A percentile compares a stretch with the other conserved stretches of the same genome.
Conservation (phyloP, 92 coral and sea anemone genomes). For the Pocillopora grandis region DNA sequence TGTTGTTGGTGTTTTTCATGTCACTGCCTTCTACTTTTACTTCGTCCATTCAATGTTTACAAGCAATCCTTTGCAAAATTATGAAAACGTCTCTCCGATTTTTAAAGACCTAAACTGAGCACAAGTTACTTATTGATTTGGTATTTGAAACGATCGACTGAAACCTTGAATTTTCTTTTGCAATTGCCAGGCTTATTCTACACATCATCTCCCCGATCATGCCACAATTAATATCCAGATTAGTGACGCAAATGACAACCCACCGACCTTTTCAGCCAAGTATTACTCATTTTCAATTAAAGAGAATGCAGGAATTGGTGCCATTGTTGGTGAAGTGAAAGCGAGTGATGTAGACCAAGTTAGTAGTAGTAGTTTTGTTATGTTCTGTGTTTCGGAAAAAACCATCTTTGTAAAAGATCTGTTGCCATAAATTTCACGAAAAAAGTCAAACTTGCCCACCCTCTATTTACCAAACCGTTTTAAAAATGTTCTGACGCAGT, state of each 20-base stretch:
- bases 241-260: constrained; percentile 77
- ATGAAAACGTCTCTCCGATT: too few relatives aligned
- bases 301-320: constrained; percentile 68
- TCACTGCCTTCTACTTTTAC: too few relatives aligned
- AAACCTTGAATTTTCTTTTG: background rate
- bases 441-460: too few relatives aligned
- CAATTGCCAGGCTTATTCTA: constrained; percentile 58
- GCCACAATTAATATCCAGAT: constrained; percentile 65
- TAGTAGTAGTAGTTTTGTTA: background rate
- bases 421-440: too few relatives aligned
- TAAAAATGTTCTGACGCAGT: too few relatives aligned
- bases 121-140: too few relatives aligned
- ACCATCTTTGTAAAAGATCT: background rate
- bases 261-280: constrained; percentile 57
- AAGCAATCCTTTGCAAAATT: too few relatives aligned
- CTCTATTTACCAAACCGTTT: too few relatives aligned
- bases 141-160: background rate
- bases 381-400: background rate
- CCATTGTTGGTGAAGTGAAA: constrained; percentile 69
- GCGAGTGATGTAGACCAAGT: constrained; percentile 85
- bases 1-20: too few relatives aligned
- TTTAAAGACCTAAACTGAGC: too few relatives aligned
- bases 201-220: constrained; percentile 77
- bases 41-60: too few relatives aligned
- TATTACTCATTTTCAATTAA: constrained; percentile 52